Percentiles rank a stretch among this genome's conserved stretches.
These are phyloP conservation scores for Synergus laeviventris DNA, from an alignment of 2,888 invertebrate genomes.

Conservation along the genomic window DNA sequence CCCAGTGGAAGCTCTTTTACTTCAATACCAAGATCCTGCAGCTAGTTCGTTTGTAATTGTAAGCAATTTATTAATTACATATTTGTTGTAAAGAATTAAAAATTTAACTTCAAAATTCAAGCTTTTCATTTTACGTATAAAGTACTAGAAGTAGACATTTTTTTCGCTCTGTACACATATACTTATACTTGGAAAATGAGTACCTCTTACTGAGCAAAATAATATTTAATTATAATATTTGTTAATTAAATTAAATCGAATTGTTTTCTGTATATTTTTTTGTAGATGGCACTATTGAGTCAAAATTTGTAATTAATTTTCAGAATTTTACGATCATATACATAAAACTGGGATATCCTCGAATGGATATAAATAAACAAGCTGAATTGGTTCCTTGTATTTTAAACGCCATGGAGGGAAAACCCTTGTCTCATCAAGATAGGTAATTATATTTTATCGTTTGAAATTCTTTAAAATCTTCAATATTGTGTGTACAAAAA, in stretches of 20 bases:
- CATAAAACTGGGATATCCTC: constrained; percentile 93
- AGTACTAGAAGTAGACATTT: too few species aligned
- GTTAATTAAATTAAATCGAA: too few species aligned
- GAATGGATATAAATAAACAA: constrained; percentile 86
- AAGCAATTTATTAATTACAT: constrained; percentile 70
- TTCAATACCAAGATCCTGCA: constrained; percentile 87
- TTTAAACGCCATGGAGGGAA: constrained; percentile 86
- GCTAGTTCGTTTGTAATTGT: constrained; percentile 89
- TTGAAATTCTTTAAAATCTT: too few species aligned
- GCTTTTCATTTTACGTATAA: too few species aligned
- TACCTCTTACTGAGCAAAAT: too few species aligned
- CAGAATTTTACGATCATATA: constrained; percentile 97
- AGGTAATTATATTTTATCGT: constrained; percentile 77
- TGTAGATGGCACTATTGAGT: constrained; percentile 8
- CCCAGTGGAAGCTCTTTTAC: constrained; percentile 89
- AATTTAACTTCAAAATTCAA: too few species aligned
- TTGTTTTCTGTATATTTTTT: too few species aligned
- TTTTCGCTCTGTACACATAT: too few species aligned
- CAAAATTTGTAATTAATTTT: constrained; percentile 61
- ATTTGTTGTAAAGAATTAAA: too few species aligned
- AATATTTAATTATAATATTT: too few species aligned
- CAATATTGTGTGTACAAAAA: too few species aligned
- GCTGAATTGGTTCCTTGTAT: constrained; percentile 85
- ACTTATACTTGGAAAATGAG: too few species aligned
- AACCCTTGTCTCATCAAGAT: constrained; percentile 90